phyloP scores from a whole-genome alignment of 2,888 invertebrate genomes.

The Mellilla xanthometata region DNA sequence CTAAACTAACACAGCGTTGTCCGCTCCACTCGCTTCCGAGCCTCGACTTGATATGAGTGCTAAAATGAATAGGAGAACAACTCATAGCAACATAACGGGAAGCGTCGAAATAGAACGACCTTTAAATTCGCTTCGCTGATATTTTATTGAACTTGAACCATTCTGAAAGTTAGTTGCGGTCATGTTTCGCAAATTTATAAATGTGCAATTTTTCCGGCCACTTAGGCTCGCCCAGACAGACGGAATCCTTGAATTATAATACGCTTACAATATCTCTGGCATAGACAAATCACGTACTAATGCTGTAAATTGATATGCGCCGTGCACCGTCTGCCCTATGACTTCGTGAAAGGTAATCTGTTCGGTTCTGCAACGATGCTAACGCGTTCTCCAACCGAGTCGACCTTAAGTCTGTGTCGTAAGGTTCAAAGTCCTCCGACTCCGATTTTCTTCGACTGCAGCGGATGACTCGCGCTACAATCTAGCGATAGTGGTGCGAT shows the following conservation, averaged over 20 bases:
- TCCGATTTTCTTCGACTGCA: neutral
- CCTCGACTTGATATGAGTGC: too few species aligned
- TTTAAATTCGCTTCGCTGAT: too few species aligned
- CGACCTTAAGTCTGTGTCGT: slow-evolving; percentile 1
- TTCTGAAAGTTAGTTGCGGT: too few species aligned
- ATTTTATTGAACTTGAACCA: too few species aligned
- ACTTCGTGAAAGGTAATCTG: slow-evolving; percentile 20
- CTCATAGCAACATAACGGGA: too few species aligned
- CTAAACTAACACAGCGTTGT: too few species aligned
- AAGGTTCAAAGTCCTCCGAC: slow-evolving; percentile 10
- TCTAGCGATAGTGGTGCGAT: slow-evolving; percentile 2
- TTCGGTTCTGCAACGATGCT: neutral
- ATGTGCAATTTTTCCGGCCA: neutral
- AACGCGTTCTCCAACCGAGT: neutral
- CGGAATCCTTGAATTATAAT: slow-evolving; percentile 13
- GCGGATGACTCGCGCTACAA: slow-evolving; percentile 3
- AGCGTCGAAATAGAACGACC: too few species aligned
- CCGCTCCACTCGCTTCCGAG: too few species aligned
- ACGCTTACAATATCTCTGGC: slow-evolving; percentile 12
- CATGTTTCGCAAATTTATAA: neutral
- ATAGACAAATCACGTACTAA: slow-evolving; percentile 20
- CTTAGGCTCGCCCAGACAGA: slow-evolving; percentile 5
- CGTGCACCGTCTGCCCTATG: slow-evolving; percentile 22
- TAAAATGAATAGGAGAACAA: too few species aligned
- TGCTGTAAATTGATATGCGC: slow-evolving; percentile 18